phyloP scores from a whole-genome alignment of 2,797 vertebrate genomes.

The Urocyon cinereoargenteus region DNA sequence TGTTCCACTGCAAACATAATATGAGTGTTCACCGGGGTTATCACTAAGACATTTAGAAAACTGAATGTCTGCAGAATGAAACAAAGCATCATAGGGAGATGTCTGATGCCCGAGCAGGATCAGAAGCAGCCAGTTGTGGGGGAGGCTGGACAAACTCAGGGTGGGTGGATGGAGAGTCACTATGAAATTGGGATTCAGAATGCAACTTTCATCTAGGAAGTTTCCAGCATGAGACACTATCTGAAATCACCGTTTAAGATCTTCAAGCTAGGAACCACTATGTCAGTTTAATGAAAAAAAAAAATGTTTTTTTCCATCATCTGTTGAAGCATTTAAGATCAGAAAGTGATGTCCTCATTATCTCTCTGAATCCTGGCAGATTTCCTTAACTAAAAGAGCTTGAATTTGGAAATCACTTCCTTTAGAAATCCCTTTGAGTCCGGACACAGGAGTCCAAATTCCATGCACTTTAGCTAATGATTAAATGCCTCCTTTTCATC shows the following conservation, averaged over 20 bases:
- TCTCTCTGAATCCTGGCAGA: not conserved
- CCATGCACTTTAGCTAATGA: constrained; percentile 66
- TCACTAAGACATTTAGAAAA: not conserved
- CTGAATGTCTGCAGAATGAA: not conserved
- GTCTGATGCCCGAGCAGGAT: not conserved
- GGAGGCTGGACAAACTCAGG: not conserved
- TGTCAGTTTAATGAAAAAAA: not conserved
- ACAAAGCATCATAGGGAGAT: not conserved
- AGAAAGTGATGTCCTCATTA: constrained; percentile 19
- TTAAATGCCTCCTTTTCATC: constrained; percentile 43
- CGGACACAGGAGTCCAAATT: not conserved
- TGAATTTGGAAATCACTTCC: constrained; percentile 40
- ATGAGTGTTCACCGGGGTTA: not conserved
- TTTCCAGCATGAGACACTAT: not conserved
- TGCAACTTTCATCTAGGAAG: not conserved
- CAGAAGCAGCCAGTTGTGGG: not conserved
- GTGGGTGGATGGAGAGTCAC: not conserved
- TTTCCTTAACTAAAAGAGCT: not conserved
- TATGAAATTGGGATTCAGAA: not conserved
- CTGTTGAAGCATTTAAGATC: constrained; percentile 1
- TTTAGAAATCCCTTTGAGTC: constrained; percentile 51
- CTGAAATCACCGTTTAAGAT: not conserved
- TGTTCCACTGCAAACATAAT: not conserved
- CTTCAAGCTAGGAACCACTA: not conserved
- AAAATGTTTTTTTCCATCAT: not conserved